Evolutionary conservation across 2,113 vertebrate species (phyloP), one percentile per base, ranked within the genome.

Genomic region (Mus musculus): DNA sequence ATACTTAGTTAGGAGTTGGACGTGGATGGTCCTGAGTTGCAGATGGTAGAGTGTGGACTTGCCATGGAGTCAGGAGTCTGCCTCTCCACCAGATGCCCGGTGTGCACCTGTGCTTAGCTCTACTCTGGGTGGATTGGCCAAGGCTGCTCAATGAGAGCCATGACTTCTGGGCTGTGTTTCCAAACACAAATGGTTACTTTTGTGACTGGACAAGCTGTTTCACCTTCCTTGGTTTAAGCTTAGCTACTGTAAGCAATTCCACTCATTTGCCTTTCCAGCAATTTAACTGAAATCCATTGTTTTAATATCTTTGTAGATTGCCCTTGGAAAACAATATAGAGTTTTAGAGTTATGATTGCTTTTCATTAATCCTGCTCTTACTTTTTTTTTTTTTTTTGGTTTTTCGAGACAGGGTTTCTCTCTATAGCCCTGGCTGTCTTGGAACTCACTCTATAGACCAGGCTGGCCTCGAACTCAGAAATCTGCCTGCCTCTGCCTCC

Each of bases 331-430:
- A 81, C 3, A 65, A 87, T 88, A 69, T 42, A 78, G 77, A 85
- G 61, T 85, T 92, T 95, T 61, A 92, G 61, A 39, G 33, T 77
- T 81, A 67, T 14, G 46, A 77, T 82, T 93, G 73, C n/a, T 91
- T 93, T 90, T 94, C 52, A 90, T 93, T 88, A 49, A 94, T 90
- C 88, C 84, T 91, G 5, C 39, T 93, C n/a, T 72, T 71, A 72
- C 46, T 42, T 42, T 42, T 42, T 42, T 42, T 42, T 42, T 42
- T 42, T 42, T 42, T 42, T 42, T 42, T 42, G 42, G 42, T 42
- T 42, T 42, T 42, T 42, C 42, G 3, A 42, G 42, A 42, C 42
- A 42, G 42, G 42, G 42, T 42, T 42, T 42, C 42, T 42, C 42
- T 42, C 42, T 42, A 42, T 42, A 42, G 42, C 42, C 42, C 42